Evolutionary conservation across 2,113 vertebrate genomes (phyloP).

Genomic region (Lonchura striata): DNA sequence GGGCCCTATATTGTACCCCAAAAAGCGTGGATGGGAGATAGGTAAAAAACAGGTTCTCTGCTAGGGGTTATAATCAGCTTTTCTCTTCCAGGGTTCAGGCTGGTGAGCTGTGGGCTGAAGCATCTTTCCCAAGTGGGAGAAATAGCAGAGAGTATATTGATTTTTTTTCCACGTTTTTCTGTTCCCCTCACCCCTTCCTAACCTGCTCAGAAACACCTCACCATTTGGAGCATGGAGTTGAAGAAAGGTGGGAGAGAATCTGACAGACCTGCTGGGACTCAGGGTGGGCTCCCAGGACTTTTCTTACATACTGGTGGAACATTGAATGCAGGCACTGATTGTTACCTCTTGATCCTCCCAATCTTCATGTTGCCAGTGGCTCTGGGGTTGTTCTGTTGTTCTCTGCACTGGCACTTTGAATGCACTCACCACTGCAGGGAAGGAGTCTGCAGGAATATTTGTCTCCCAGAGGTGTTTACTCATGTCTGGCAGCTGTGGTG

Average conservation of each 20-base stretch:
- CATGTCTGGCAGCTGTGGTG: not conserved
- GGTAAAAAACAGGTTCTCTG: not conserved
- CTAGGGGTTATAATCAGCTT: not conserved
- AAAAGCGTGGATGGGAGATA: rapidly evolving
- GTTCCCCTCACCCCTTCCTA: not conserved
- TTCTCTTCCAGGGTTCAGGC: not conserved
- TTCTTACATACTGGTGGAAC: not conserved
- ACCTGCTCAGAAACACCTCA: not conserved
- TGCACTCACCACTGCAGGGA: not conserved
- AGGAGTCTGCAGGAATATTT: not conserved
- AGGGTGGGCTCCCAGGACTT: not conserved
- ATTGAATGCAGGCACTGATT: not conserved
- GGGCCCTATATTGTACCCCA: not conserved
- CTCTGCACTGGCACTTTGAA: not conserved
- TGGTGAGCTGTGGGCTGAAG: not conserved
- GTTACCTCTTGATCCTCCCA: not conserved
- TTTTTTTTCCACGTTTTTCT: not conserved
- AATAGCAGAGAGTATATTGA: not conserved
- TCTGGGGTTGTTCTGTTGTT: not conserved
- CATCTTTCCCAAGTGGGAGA: not conserved
- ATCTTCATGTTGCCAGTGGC: not conserved
- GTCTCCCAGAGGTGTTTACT: not conserved
- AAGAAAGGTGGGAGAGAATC: not conserved
- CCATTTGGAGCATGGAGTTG: not conserved
- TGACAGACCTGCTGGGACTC: not conserved